Evolutionary conservation across 2,797 vertebrate species (phyloP).

Genomic region (Sphenodon punctatus): DNA sequence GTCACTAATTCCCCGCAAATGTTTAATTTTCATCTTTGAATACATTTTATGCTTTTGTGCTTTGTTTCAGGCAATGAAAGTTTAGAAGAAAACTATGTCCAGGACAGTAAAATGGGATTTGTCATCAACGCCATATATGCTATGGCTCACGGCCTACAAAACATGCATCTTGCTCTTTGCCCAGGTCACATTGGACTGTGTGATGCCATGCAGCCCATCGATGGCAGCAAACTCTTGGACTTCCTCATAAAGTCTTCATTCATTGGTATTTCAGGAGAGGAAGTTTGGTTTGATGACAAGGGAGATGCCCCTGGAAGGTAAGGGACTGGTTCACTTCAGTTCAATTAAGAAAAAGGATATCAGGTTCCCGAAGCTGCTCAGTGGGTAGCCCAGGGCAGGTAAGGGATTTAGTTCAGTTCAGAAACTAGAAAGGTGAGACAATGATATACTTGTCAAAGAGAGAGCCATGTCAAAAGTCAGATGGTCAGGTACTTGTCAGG

Average conservation of each 20-base stretch:
- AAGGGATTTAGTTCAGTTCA: too few species aligned
- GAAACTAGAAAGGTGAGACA: too few species aligned
- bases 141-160: constrained; percentile 96
- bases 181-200: constrained; percentile 89
- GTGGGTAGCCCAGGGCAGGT: too few species aligned
- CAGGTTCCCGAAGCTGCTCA: too few species aligned
- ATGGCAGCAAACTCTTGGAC: constrained; percentile 94
- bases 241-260: constrained; percentile 95
- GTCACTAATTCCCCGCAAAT: not conserved
- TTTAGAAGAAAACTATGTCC: constrained; percentile 95
- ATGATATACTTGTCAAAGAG: too few species aligned
- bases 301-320: constrained; percentile 98
- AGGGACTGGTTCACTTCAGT: not conserved
- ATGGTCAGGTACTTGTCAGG: too few species aligned
- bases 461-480: too few species aligned
- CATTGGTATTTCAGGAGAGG: constrained; percentile 92
- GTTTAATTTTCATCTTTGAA: not conserved
- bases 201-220: constrained; percentile 95
- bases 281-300: constrained; percentile 96
- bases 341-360: not conserved
- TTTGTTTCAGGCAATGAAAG: constrained; percentile 89
- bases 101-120: constrained; percentile 99
- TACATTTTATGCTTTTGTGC: not conserved
- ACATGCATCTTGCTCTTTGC: constrained; percentile 92
- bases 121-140: constrained; percentile 99